These are phyloP conservation scores for Pristionchus arcanus DNA, from an alignment of 2,888 invertebrate species.

Conservation along the genomic window DNA sequence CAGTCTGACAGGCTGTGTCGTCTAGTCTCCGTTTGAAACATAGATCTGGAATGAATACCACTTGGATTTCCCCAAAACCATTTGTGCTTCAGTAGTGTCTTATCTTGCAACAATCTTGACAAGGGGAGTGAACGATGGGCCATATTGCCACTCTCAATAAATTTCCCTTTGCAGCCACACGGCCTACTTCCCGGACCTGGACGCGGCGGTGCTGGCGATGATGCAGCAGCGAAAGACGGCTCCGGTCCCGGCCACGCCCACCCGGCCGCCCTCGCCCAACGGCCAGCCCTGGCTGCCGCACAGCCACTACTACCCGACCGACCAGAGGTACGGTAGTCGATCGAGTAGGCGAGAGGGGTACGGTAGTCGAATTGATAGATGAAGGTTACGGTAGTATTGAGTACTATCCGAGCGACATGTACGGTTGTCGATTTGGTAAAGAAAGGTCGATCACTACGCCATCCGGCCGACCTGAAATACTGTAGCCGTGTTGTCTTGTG, in stretches of 20 bases:
- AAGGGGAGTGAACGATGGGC: too few relatives aligned
- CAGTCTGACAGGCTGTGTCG: too few relatives aligned
- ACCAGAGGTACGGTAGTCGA: not conserved
- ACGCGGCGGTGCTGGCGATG: slow-evolving; percentile 36
- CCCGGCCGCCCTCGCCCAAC: not conserved
- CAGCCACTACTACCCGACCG: not conserved
- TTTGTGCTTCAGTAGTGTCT: too few relatives aligned
- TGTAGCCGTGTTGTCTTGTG: too few relatives aligned
- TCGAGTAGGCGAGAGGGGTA: not conserved
- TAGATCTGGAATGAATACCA: too few relatives aligned
- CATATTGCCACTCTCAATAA: too few relatives aligned
- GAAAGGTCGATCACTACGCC: too few relatives aligned
- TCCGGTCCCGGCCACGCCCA: not conserved
- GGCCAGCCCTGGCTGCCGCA: not conserved
- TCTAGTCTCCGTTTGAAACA: too few relatives aligned
- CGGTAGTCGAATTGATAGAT: not conserved
- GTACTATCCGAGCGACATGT: too few relatives aligned
- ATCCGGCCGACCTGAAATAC: too few relatives aligned
- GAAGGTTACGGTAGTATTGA: not conserved
- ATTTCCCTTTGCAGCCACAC: slow-evolving; percentile 37
- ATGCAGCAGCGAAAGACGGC: not conserved
- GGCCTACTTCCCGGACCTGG: slow-evolving; percentile 33
- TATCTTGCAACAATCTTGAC: not conserved
- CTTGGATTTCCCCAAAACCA: too few relatives aligned
- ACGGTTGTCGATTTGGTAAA: not conserved